Base-by-base conservation (phyloP, 2,888 invertebrate genomes). In the Cactoblastis cactorum region DNA sequence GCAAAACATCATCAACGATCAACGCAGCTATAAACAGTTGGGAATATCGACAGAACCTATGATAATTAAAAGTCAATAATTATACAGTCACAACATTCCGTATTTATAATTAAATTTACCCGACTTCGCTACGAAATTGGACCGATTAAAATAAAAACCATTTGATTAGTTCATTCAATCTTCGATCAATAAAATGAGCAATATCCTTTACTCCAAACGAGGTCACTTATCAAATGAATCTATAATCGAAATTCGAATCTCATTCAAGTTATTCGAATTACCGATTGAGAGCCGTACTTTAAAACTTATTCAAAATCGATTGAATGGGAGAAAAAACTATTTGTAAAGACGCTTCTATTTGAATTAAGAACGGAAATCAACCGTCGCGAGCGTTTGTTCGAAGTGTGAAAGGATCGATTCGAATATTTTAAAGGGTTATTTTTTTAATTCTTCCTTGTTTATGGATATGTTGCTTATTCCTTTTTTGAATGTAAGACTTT, bases 341-440 rank as follows among this genome's bases (percentile, higher is more conserved):
- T 71, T 65, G 74, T 78, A 77, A 81, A 78, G 79, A 80, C 74
- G 79, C 74, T 78, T 75, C 78, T 77, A 77, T 86, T 83, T 81
- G 83, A 87, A 83, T 86, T 80, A 80, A 80, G 86, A 87, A 80
- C 89, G 88, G 88, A 88, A 89, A 87, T 84, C 83, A 87, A 83
- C 85, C 86, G 88, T 84, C 88, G 76, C 71, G 74, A 67, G 65
- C 74, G 76, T 79, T 86, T 83, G 86, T 84, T 77, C 77, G 62
- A 88, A 88, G 88, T 89, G 88, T 88, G 87, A 88, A 84, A 80
- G 82, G 82, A 87, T 88, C 83, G 88, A 88, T 88, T 85, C 78
- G 77, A 74, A 78, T 68, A 76, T 70, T 67, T 70, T 79, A 81
- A 78, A 69, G 80, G 76, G 73, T 69, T 67, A 67, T 71, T 80